Evolutionary conservation across 2,797 vertebrate genomes (phyloP).

Genomic region (Todus mexicanus): DNA sequence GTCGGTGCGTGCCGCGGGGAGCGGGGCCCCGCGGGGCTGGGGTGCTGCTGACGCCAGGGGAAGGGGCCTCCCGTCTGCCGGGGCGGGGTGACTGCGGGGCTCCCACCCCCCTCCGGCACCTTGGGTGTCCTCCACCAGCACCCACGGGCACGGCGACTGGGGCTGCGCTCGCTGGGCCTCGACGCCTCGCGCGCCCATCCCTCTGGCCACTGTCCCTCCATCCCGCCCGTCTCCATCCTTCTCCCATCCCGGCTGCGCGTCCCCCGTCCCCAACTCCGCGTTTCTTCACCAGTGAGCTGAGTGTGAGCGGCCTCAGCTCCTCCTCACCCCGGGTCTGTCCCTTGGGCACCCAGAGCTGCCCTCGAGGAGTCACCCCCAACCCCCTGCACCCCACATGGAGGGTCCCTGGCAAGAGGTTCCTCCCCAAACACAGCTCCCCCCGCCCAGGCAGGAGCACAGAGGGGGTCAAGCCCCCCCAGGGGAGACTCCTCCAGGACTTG

Average conservation of each 20-base stretch:
- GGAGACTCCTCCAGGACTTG: no score
- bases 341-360: no score
- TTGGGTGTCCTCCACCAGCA: background rate
- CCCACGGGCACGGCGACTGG: rapidly evolving
- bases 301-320: background rate
- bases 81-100: background rate
- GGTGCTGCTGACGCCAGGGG: background rate
- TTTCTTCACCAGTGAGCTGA: background rate
- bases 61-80: background rate
- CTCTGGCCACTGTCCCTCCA: background rate
- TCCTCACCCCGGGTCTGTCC: background rate
- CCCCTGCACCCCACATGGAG: background rate
- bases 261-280: background rate
- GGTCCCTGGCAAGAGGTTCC: background rate
- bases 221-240: background rate
- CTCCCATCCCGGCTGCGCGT: background rate
- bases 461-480: background rate
- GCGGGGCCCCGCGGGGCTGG: background rate
- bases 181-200: background rate
- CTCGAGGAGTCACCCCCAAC: rapidly evolving
- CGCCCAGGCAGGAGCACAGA: background rate
- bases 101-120: background rate
- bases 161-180: no score
- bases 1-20: background rate
- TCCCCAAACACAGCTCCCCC: background rate